Base-by-base conservation (phyloP, 2,113 vertebrate species). In the Corydoras sp. region DNA sequence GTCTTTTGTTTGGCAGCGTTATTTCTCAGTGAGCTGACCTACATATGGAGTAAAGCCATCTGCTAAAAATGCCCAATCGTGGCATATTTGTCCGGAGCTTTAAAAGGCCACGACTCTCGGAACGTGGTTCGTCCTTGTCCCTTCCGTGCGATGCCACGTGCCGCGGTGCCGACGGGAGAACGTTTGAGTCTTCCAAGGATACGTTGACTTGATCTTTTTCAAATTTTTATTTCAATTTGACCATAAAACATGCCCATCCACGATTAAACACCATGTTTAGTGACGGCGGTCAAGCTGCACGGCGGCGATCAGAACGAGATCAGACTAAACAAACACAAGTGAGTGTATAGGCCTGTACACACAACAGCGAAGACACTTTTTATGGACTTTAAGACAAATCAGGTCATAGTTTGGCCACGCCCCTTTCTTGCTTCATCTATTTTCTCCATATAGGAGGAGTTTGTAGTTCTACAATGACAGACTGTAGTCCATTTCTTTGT, bases 71-170 rank as follows among this genome's bases (percentile, higher is more conserved):
- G 58, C 35, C 9, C 14, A 74, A 10, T n/a, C 43, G 74, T 29
- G 76, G 82, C 72, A 85, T 69, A 81, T 84, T 81, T 66, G 10
- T n/a, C 11, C 62, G 35, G 2, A 35, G 32, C 56, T 71, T 65
- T 58, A 54, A 32, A 4, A 30, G 31, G n/a, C 13, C 49, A 32
- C 56, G 24, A 72, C 55, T 32, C 24, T 35, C 24, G n/a, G 31
- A 59, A 1, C 65, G 55, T 56, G 30, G 29, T 9, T 51, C 8
- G 29, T 73, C 12, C 10, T 53, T 9, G 50, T 15, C 56, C 11
- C 18, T 53, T 65, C 60, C 13, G 50, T 35, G 10, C 24, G 24
- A 53, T 72, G 62, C 10, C 10, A 55, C 8, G 15, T 32, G 50
- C 35, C 15, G 50, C 35, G 18, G 15, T 18, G 48, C 24, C 29